Evolutionary conservation across 2,113 vertebrate genomes (phyloP), one percentile per base, ranked within the genome.

Genomic region (Charadrius vociferus): DNA sequence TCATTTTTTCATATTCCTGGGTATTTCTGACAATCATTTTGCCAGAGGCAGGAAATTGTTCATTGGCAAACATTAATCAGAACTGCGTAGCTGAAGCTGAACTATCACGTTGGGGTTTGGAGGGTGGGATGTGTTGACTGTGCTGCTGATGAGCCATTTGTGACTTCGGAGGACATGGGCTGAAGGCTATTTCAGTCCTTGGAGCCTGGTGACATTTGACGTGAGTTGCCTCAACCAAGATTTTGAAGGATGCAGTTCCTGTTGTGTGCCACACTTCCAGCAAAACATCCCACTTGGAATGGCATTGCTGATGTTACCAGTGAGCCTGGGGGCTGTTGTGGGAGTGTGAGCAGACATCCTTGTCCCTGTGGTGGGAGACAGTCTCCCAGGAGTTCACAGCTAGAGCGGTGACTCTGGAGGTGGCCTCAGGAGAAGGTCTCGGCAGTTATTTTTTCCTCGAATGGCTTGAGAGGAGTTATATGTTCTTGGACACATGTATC

Each of bases 211-310:
- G 39, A 29, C 3, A 0, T 16, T 8, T 19, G 16, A 17, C 5
- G 5, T 4, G n/a, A 6, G 27, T 18, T 77, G 45, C 18, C 17
- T 52, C 41, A 19, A 4, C n/a, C 29, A 17, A 13, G 8, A 4
- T 41, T 58, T 34, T 49, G 37, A 21, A 72, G 32, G 58, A 14
- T 1, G 0, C 2, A 0, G 49, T 27, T 72, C 50, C n/a, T 59
- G 50, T 22, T 0, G 0, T 20, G 43, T 7, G 34, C 17, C 8
- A 1, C 4, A 0, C 36, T 75, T 63, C 21, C 29, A 12, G 67
- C 1, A 4, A 21, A 30, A 24, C 9, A 9, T 67, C 23, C 27
- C 16, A 2, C 52, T 22, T 20, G 32, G 21, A 22, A 47, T 4
- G 15, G 5, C 2, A 1, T 18, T 21, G 16, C 39, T 45, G 32